Base-by-base conservation (phyloP, 1,140 invertebrate species). In the Sycophaga agraensis region DNA sequence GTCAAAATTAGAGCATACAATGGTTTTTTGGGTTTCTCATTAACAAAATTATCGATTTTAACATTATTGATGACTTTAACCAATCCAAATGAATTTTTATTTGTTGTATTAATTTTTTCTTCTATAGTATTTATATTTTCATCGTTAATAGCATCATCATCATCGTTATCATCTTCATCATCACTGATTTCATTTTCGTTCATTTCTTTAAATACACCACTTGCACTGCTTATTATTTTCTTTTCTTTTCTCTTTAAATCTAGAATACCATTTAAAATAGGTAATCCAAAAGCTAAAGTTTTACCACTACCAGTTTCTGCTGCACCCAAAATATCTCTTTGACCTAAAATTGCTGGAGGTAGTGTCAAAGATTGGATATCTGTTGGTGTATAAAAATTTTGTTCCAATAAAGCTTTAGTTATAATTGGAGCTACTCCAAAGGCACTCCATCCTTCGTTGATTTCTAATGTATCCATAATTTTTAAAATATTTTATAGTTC, bases 281-380 rank as follows among this genome's bases (percentile, higher is more conserved):
- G 97, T 63, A 99, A 91, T 3, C 91, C 94, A 86, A 98, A 99
- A 0, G 96, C 96, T 37, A 99, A 80, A 0, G 96, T 99, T 84
- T 99, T 99, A 1, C 97, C 97, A 84, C 94, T 97, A 8, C 97
- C 97, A 1, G 96, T 99, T 84, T 98, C 94, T 11, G 96, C 96
- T 63, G 96, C 96, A 64, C 95, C 96, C 17, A 98, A 78, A 68
- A 98, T 92, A 82, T 98, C 95, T 81, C 87, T 84, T 43, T 84
- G 80, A 49, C 92, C 93, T 70, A 91, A 84, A 69, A 98, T 91
- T 28, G 96, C 94, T 58, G 92, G 84, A 21, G 93, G 91, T 31
- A 98, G 80, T 8, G 88, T 86, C 43, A 89, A 73, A 24, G 85
- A 76, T 78, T 93, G 87, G 72, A 98, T 98, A 67, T 87, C 82